Evolutionary conservation across 2,797 vertebrate species (phyloP).

Genomic region (Gymnodraco acuticeps): DNA sequence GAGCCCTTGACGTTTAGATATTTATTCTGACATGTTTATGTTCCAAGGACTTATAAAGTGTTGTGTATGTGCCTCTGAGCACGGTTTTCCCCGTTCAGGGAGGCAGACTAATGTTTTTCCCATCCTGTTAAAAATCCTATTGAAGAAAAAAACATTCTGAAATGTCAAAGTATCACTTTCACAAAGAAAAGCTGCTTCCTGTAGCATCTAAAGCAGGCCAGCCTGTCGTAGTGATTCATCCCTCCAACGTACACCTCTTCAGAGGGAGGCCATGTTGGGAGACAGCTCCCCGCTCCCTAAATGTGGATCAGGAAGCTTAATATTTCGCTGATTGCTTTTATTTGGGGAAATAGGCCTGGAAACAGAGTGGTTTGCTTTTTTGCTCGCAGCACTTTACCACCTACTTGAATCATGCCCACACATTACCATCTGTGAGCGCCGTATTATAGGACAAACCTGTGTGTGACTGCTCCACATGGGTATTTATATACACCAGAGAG

Average conservation of each 20-base stretch:
- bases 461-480: slow-evolving; percentile 70
- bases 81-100: slow-evolving; percentile 14
- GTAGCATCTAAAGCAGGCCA: slow-evolving; percentile 48
- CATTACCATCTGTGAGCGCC: slow-evolving; percentile 60
- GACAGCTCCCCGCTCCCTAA: slow-evolving; percentile 45
- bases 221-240: slow-evolving; percentile 30
- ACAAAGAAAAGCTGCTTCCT: slow-evolving; percentile 33
- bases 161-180: slow-evolving; percentile 54
- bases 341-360: slow-evolving; percentile 61
- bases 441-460: slow-evolving; percentile 69
- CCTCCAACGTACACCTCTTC: slow-evolving; percentile 33
- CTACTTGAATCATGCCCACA: slow-evolving; percentile 60
- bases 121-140: slow-evolving; percentile 13
- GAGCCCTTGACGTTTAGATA: slow-evolving; percentile 32
- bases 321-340: slow-evolving; percentile 70
- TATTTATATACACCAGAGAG: slow-evolving; percentile 75
- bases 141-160: slow-evolving; percentile 29
- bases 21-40: slow-evolving; percentile 14
- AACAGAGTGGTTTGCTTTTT: slow-evolving; percentile 42
- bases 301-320: slow-evolving; percentile 67
- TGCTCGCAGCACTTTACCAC: slow-evolving; percentile 54
- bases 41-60: slow-evolving; percentile 7
- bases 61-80: slow-evolving; percentile 39
- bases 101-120: slow-evolving; percentile 29
- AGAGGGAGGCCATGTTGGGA: slow-evolving; percentile 25